Base-by-base conservation (phyloP, 37 sponge, comb jelly and placozoan genomes). In the Beroe ovata region DNA sequence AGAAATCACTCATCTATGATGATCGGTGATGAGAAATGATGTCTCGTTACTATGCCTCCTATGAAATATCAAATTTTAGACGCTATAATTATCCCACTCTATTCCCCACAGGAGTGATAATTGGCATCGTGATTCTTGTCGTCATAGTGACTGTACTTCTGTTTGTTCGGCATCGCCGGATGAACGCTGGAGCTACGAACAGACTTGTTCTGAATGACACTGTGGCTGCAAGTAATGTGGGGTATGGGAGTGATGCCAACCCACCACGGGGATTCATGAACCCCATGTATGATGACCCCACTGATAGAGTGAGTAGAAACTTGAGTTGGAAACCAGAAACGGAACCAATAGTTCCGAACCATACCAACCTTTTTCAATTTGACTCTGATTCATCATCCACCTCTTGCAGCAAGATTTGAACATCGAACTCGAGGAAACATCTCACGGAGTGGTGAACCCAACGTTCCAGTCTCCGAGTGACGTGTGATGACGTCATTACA, bases 251-350 rank as follows among this genome's bases (percentile, higher is more conserved):
- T 40, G 54, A 21, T n/a, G 84, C 54, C 14, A 21, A 39, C 84
- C 28, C 84, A 16, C 84, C 84, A 21, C 42, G 84, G n/a, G 84
- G 84, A 4, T 77, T 77, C 84, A 77, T 77, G 84, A 77, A 77
- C 84, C 84, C 84, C 28, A 77, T 77, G 84, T 77, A 77, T 19
- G 84, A 77, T 54, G 84, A 77, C 84, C 84, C 84, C 28, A 23
- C 41, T 54, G 84, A 77, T 21, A 33, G 69, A 66, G 69, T 66
- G 30, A 66, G 69, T 66, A 66, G 54, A 47, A n/a, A n/a, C n/a
- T n/a, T n/a, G n/a, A n/a, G n/a, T n/a, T n/a, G n/a, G n/a, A n/a
- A n/a, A n/a, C n/a, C n/a, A n/a, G n/a, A n/a, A n/a, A n/a, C n/a
- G n/a, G n/a, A n/a, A n/a, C n/a, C n/a, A n/a, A n/a, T n/a, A n/a